These are phyloP conservation scores for Schizaphis graminum DNA, from an alignment of 2,888 invertebrate genomes.

Conservation along the genomic window DNA sequence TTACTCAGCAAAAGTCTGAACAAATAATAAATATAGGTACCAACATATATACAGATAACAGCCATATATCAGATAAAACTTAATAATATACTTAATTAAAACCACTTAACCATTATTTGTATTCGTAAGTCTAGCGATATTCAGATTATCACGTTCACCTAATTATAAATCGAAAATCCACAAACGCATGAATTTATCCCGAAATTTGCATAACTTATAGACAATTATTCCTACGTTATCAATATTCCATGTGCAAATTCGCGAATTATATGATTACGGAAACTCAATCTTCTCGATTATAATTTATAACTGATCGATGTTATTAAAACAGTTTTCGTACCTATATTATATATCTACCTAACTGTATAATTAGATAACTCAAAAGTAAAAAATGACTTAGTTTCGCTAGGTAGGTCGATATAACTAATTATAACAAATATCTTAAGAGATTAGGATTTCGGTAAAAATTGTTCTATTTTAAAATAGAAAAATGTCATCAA, in stretches of 20 bases:
- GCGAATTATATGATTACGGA: not conserved
- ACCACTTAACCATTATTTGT: not conserved
- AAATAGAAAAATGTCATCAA: not conserved
- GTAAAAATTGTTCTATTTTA: not conserved
- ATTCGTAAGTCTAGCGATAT: not conserved
- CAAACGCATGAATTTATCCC: not conserved
- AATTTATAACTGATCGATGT: not conserved
- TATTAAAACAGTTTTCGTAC: not conserved
- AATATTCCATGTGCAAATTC: not conserved
- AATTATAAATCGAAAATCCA: not conserved
- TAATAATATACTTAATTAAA: not conserved
- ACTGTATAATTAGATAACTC: not conserved
- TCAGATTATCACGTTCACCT: not conserved
- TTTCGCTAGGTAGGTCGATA: not conserved
- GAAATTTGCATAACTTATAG: not conserved
- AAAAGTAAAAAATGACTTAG: not conserved
- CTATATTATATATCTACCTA: too few relatives aligned
- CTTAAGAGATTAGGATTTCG: not conserved
- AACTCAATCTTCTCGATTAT: not conserved
- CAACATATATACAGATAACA: too few relatives aligned
- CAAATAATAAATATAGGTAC: not conserved
- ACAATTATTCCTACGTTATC: not conserved
- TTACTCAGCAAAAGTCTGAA: not conserved
- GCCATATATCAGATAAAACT: not conserved
- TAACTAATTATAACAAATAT: not conserved